These are phyloP conservation scores for Epirrhoe tristata DNA, from an alignment of 2,888 invertebrate genomes.

Conservation along the genomic window DNA sequence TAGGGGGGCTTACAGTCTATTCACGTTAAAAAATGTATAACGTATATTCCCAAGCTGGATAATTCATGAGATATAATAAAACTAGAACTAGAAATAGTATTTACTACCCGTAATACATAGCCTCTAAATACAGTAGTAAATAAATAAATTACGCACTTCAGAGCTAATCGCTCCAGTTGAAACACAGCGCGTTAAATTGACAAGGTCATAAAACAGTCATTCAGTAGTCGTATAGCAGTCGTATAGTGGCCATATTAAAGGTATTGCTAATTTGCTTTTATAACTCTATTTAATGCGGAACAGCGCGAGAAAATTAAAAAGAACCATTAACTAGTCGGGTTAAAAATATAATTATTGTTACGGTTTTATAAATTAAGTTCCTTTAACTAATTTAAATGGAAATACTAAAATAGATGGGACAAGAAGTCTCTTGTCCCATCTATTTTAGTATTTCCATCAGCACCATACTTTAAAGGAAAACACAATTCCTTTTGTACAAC, in stretches of 20 bases:
- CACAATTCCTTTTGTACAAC: too few species aligned
- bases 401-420: too few species aligned
- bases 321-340: not conserved
- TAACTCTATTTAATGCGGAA: constrained; percentile 14
- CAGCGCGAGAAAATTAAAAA: not conserved
- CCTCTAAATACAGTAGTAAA: constrained; percentile 7
- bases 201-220: constrained; percentile 33
- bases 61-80: not conserved
- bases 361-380: not conserved
- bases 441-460: too few species aligned
- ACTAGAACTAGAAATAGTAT: not conserved
- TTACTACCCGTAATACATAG: not conserved
- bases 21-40: too few species aligned
- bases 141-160: constrained; percentile 13
- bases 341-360: not conserved
- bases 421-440: too few species aligned
- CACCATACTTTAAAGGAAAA: too few species aligned
- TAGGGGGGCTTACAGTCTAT: too few species aligned
- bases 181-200: constrained; percentile 31
- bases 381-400: too few species aligned
- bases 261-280: constrained; percentile 22
- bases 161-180: constrained; percentile 32
- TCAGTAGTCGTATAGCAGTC: constrained; percentile 10
- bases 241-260: constrained; percentile 20
- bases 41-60: not conserved